Evolutionary conservation across 2,113 vertebrate genomes (phyloP).

Genomic region (Arenaria interpres): DNA sequence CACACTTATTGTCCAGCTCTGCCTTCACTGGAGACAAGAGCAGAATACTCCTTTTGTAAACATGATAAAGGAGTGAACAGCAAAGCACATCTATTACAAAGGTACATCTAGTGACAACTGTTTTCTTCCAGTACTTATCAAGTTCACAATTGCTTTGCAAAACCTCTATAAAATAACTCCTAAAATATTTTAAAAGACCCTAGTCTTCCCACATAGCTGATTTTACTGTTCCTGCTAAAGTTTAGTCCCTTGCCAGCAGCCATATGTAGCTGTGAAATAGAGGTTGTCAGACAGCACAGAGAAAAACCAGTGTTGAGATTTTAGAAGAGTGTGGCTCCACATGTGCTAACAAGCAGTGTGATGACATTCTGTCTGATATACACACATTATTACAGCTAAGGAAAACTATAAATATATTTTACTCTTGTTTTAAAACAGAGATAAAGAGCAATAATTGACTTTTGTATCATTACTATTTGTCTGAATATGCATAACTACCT

Average conservation of each 20-base stretch:
- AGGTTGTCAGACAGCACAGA: background rate
- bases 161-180: background rate
- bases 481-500: background rate
- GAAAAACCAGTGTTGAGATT: background rate
- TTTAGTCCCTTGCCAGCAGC: background rate
- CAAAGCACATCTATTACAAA: background rate
- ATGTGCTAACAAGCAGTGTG: background rate
- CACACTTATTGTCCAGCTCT: background rate
- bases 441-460: background rate
- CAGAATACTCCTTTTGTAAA: background rate
- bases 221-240: background rate
- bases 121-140: background rate
- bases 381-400: background rate
- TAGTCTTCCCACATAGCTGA: background rate
- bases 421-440: background rate
- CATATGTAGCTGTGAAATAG: background rate
- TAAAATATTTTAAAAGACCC: background rate
- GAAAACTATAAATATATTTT: background rate
- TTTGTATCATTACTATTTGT: background rate
- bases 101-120: background rate
- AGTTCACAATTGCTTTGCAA: background rate
- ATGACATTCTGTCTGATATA: background rate
- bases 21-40: background rate
- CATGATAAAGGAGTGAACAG: background rate
- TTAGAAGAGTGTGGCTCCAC: background rate